Evolutionary conservation across 2,113 vertebrate genomes (phyloP).

Genomic region (Hyperopisus bebe): DNA sequence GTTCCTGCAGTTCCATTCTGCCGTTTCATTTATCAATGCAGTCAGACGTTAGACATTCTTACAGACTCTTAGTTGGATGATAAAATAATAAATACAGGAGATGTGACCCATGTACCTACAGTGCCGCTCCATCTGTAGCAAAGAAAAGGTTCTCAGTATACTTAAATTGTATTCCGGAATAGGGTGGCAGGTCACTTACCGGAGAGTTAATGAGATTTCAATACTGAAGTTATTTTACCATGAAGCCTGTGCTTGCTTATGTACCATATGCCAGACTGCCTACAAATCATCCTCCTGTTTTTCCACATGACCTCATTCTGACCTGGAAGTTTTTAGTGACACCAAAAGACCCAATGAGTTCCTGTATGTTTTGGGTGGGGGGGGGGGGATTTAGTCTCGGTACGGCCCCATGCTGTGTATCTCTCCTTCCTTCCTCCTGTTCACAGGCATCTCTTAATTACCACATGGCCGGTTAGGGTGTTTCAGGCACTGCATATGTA

Average conservation of each 20-base stretch:
- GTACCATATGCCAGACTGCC: conserved; percentile 11
- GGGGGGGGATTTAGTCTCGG: neutral
- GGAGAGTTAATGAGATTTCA: conserved; percentile 20
- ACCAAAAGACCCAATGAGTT: neutral
- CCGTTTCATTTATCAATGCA: conserved; percentile 34
- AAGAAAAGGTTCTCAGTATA: conserved; percentile 23
- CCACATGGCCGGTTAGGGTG: neutral
- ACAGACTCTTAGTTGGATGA: conserved; percentile 35
- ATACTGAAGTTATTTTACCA: conserved; percentile 13
- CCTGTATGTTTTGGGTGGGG: neutral
- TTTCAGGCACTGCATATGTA: conserved; percentile 1
- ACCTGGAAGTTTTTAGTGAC: conserved; percentile 18
- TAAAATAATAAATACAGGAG: conserved; percentile 22
- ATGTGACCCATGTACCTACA: conserved; percentile 19
- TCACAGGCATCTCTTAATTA: neutral
- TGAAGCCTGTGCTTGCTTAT: conserved; percentile 19
- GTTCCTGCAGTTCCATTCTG: neutral
- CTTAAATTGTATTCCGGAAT: conserved; percentile 2
- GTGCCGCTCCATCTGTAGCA: neutral
- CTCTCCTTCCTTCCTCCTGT: neutral
- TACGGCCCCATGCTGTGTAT: conserved; percentile 1
- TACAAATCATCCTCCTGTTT: conserved; percentile 6
- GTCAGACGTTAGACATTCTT: conserved; percentile 39
- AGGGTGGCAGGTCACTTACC: neutral
- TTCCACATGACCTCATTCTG: conserved; percentile 6